phyloP scores from a whole-genome alignment of 2,888 invertebrate genomes.

The Scelioninae gen. 1 region DNA sequence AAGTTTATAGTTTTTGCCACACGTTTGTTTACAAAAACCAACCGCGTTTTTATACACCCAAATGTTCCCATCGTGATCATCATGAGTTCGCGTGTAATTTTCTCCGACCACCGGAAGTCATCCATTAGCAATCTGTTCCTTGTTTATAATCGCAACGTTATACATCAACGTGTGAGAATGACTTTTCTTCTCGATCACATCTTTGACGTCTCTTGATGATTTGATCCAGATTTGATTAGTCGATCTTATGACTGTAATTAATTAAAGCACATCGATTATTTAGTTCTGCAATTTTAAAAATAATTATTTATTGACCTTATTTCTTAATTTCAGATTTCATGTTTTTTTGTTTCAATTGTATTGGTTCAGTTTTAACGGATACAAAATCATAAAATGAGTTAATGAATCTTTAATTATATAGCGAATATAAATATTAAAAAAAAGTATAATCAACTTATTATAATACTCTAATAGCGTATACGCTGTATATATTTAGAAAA shows the following conservation, averaged over 20 bases:
- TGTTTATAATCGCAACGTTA: slow-evolving; percentile 41
- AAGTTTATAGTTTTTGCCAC: slow-evolving; percentile 32
- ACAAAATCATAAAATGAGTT: too few species aligned
- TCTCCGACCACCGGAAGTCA: slow-evolving; percentile 45
- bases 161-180: slow-evolving; percentile 31
- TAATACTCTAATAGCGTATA: too few species aligned
- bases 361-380: background rate
- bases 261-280: background rate
- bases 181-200: slow-evolving; percentile 21
- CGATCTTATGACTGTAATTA: background rate
- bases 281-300: too few species aligned
- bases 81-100: slow-evolving; percentile 15
- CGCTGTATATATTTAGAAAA: too few species aligned
- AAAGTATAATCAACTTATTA: too few species aligned
- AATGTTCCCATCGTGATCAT: slow-evolving; percentile 33
- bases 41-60: slow-evolving; percentile 3
- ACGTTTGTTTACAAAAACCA: slow-evolving; percentile 49
- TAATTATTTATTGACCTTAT: too few species aligned
- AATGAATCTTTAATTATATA: too few species aligned
- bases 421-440: too few species aligned
- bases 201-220: slow-evolving; percentile 23
- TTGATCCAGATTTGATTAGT: slow-evolving; percentile 34
- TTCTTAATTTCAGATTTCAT: too few species aligned
- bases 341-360: background rate
- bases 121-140: slow-evolving; percentile 47